Evolutionary conservation across 1,140 invertebrate genomes (phyloP), one percentile per base, ranked within the genome.

Genomic region (Hestina assimilis): DNA sequence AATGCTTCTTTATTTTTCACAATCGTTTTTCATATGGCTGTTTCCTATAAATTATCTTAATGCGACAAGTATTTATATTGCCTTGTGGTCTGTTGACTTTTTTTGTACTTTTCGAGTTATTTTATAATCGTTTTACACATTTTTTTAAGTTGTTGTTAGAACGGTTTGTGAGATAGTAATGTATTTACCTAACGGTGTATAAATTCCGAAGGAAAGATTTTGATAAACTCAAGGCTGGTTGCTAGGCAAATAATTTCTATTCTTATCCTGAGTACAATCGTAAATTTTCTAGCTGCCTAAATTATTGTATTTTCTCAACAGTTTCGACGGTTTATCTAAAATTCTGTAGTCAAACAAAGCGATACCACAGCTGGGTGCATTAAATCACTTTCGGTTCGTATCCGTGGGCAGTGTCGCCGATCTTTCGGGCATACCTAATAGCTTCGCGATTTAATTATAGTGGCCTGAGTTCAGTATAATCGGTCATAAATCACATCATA

Each of bases 391-490:
- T 69, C 53, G 60, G 51, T 60, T 65, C 57, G 66, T 79, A 77
- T 82, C 71, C 75, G 75, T 83, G 72, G 79, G 80, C 74, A 74
- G 72, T 76, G 80, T 83, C 75, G 67, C 74, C 69, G 72, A 78
- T 81, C 70, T 84, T 83, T 82, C 53, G 79, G 78, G 69, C 71
- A 79, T 83, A 71, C 63, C 66, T 74, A 83, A 87, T 82, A 76
- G 81, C 71, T 75, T 73, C 69, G 80, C 71, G 73, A 76, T 85
- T 88, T 88, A 88, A 86, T 88, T 86, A 86, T 83, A 85, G 72
- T 73, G 57, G 59, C 60, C 59, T 66, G 67, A 77, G 67, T 80
- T 78, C 73, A 80, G 69, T 59, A 85, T 83, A 86, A 88, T 88
- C 82, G 82, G 54, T 56, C 68, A 85, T 85, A 86, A 86, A 86